These are phyloP conservation scores for Microplitis demolitor DNA, from an alignment of 1,140 invertebrate genomes.

Conservation along the genomic window DNA sequence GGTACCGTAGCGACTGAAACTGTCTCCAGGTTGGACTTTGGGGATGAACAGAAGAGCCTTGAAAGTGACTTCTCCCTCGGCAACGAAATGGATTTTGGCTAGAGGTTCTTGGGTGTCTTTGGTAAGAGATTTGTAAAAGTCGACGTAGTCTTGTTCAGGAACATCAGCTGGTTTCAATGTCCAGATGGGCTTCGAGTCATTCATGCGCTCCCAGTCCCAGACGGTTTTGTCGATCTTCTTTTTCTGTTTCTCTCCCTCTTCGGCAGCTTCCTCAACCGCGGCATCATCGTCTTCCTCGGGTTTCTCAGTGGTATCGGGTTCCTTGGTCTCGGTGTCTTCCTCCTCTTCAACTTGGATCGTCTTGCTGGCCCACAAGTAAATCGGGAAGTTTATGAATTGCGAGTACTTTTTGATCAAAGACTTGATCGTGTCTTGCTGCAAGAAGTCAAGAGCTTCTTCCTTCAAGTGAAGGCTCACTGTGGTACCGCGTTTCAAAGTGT, in stretches of 20 bases:
- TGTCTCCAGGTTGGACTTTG: conserved; percentile 85
- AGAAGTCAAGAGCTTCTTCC: conserved; percentile 94
- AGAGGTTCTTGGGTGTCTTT: conserved; percentile 90
- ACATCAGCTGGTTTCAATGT: conserved; percentile 89
- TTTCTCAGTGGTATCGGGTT: conserved; percentile 58
- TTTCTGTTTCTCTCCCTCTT: conserved; percentile 83
- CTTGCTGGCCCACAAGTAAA: conserved; percentile 95
- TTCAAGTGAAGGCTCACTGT: conserved; percentile 85
- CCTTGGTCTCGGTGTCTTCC: conserved; percentile 58
- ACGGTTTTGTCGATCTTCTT: conserved; percentile 91
- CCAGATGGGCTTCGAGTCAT: conserved; percentile 98
- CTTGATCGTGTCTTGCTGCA: conserved; percentile 90
- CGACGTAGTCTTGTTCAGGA: conserved; percentile 85
- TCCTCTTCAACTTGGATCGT: conserved; percentile 87
- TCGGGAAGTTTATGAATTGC: conserved; percentile 99
- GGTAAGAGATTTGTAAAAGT: conserved; percentile 93
- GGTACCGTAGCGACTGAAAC: conserved; percentile 94
- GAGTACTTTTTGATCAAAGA: conserved; percentile 96
- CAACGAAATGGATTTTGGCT: conserved; percentile 92
- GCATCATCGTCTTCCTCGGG: conserved; percentile 68
- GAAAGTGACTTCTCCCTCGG: conserved; percentile 98
- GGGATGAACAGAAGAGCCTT: conserved; percentile 95
- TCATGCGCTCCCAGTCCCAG: conserved; percentile 98
- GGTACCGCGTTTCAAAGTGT: conserved; percentile 89
- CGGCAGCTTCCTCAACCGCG: conserved; percentile 64